Base-by-base conservation (phyloP, 2,888 invertebrate species). In the Automeris io region DNA sequence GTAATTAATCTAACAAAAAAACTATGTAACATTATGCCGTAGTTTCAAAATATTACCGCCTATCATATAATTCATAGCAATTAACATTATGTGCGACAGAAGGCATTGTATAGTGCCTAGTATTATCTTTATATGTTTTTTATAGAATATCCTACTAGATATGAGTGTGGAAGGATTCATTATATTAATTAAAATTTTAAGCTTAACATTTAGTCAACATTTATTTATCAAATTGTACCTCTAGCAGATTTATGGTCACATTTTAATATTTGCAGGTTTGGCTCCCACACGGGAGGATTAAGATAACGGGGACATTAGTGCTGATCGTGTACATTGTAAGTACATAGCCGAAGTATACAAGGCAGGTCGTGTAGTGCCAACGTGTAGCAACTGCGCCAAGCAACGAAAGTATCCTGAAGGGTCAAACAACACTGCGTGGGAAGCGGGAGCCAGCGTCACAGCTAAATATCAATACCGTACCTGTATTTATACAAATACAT, bases 301-400 rank as follows among this genome's bases (percentile, higher is more conserved):
- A 53, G 49, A 54, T 75, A 77, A 72, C 72, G 70, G 70, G 59
- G 66, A 73, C 67, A 70, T 75, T 64, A 67, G 61, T 62, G 53
- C 54, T 59, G 46, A 56, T 47, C 70, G 56, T 76, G 69, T 72
- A 60, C 60, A 45, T 45, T 49, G 52, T 70, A 56, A 75, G 69
- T 72, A 60, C 60, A 45, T 45, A 50, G 52, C 45, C 47, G 49
- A 26, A 49, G 49, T 66, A 70, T 67, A 67, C 50, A 57, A 57
- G 57, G 58, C 49, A 57, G 49, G 54, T 46, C 60, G 42, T 69
- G 71, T 68, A 59, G 33, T 39, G 42, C 41, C 41, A 43, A 37
- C 45, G 37, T 57, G 55, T 59, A 56, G n/a, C n/a, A n/a, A n/a
- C n/a, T n/a, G n/a, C n/a, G n/a, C 56, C 45, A 52, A 45, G 54